A percentile compares a stretch with the other conserved stretches of the same genome.
Evolutionary conservation across 2,888 invertebrate genomes (phyloP).

Genomic region (Dryococelus australis): DNA sequence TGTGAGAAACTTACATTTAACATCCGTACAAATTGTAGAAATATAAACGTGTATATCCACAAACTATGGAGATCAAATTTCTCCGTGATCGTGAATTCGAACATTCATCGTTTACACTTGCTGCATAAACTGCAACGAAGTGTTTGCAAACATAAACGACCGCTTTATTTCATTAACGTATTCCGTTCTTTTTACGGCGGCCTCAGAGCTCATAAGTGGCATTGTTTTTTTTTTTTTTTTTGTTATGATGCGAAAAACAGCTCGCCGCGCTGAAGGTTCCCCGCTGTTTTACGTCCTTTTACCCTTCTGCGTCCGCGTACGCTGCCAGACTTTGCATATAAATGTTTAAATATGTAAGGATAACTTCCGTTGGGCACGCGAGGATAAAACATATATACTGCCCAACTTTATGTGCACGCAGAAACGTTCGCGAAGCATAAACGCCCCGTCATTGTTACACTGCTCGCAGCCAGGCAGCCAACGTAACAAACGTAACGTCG

Average conservation of each 20-base stretch:
- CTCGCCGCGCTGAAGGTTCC: neutral
- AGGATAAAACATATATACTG: neutral
- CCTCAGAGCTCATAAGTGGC: neutral
- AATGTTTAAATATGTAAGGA: conserved; percentile 4
- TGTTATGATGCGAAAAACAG: neutral
- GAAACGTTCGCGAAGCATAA: neutral
- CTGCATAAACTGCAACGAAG: neutral
- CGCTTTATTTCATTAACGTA: neutral
- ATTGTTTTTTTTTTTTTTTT: neutral
- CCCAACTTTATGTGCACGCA: neutral
- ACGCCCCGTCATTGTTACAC: neutral
- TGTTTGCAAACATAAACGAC: neutral
- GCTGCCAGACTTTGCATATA: neutral
- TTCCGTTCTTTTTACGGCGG: neutral
- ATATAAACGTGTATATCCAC: too few species aligned
- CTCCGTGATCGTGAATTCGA: neutral
- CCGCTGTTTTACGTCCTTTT: neutral
- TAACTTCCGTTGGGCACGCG: neutral
- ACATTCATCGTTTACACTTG: neutral
- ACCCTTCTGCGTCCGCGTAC: neutral
- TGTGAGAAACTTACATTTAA: too few species aligned
- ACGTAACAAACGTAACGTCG: neutral
- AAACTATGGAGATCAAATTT: too few species aligned
- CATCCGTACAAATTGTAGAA: too few species aligned
- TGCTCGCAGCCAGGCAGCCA: neutral